Evolutionary conservation across 1,140 invertebrate genomes (phyloP).

Genomic region (Ceratoteleas bidentatus): DNA sequence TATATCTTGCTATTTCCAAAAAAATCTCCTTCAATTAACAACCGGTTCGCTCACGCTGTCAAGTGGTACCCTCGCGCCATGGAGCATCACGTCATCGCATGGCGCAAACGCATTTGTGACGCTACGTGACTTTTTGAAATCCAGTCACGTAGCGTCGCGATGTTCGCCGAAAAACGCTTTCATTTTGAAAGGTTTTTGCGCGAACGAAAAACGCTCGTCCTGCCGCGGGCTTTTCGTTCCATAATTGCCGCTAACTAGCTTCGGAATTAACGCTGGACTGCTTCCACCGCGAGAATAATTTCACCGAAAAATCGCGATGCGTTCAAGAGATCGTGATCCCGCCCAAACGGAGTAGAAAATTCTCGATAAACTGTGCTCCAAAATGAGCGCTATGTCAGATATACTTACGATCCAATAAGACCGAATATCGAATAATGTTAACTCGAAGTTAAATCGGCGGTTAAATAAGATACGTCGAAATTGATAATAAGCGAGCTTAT

Average conservation of each 20-base stretch:
- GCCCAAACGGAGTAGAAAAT: no score
- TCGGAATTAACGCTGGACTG: slow-evolving; percentile 24
- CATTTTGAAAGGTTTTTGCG: slow-evolving; percentile 46
- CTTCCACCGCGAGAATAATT: not conserved
- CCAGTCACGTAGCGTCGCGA: slow-evolving; percentile 55
- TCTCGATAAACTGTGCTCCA: no score
- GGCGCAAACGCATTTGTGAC: slow-evolving; percentile 58
- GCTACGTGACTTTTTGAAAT: slow-evolving; percentile 61
- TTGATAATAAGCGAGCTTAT: slow-evolving; percentile 51
- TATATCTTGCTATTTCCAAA: slow-evolving; percentile 34
- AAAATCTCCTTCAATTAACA: slow-evolving; percentile 61
- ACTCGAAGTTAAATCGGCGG: slow-evolving; percentile 37
- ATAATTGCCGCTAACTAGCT: slow-evolving; percentile 41
- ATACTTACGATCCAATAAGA: slow-evolving; percentile 29
- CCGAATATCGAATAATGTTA: slow-evolving; percentile 33
- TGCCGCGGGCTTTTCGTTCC: slow-evolving; percentile 20
- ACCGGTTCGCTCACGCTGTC: slow-evolving; percentile 60
- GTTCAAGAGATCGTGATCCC: not conserved
- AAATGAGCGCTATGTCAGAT: no score
- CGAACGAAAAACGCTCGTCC: slow-evolving; percentile 46
- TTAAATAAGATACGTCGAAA: slow-evolving; percentile 52
- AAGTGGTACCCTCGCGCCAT: slow-evolving; percentile 55
- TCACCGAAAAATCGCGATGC: not conserved
- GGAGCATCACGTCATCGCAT: slow-evolving; percentile 61
- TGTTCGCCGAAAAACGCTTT: slow-evolving; percentile 58